These are phyloP conservation scores for Ormyrus labotus DNA, from an alignment of 2,888 invertebrate genomes.

Conservation along the genomic window DNA sequence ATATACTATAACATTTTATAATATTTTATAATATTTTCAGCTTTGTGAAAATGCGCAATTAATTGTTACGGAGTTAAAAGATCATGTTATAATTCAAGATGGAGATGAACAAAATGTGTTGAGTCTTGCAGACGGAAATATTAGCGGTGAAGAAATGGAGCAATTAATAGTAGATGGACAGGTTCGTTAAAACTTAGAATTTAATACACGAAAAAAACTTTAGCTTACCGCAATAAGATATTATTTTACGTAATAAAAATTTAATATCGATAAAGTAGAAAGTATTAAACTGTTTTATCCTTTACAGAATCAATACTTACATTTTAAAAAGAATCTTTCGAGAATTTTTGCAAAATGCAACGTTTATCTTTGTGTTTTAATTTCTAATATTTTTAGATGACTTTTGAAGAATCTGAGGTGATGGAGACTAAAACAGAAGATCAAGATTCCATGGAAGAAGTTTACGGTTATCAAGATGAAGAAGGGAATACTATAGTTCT, in stretches of 20 bases:
- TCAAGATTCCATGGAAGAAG: constrained; percentile 65
- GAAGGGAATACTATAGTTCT: constrained; percentile 69
- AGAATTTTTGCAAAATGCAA: neutral
- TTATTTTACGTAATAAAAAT: constrained; percentile 20
- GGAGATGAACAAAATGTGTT: constrained; percentile 69
- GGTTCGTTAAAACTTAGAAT: constrained; percentile 60
- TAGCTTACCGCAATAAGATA: neutral
- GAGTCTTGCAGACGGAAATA: constrained; percentile 65
- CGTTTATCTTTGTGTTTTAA: neutral
- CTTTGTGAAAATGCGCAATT: constrained; percentile 67
- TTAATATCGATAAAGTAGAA: neutral
- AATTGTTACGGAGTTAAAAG: constrained; percentile 77
- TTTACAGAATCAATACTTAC: neutral
- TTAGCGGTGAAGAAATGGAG: constrained; percentile 64
- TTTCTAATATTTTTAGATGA: constrained; percentile 32
- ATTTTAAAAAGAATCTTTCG: constrained; percentile 33
- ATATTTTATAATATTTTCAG: constrained; percentile 14
- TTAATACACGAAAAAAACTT: neutral
- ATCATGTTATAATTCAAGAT: constrained; percentile 77
- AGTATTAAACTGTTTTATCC: neutral
- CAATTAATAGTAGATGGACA: constrained; percentile 68
- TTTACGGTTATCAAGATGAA: constrained; percentile 70
- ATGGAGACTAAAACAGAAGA: constrained; percentile 69
- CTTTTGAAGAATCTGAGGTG: constrained; percentile 39
- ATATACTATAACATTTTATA: neutral